Percentiles rank a stretch among this genome's conserved stretches.
phyloP scores from a whole-genome alignment of 2,113 vertebrate species.

The Cyanoliseus patagonus region DNA sequence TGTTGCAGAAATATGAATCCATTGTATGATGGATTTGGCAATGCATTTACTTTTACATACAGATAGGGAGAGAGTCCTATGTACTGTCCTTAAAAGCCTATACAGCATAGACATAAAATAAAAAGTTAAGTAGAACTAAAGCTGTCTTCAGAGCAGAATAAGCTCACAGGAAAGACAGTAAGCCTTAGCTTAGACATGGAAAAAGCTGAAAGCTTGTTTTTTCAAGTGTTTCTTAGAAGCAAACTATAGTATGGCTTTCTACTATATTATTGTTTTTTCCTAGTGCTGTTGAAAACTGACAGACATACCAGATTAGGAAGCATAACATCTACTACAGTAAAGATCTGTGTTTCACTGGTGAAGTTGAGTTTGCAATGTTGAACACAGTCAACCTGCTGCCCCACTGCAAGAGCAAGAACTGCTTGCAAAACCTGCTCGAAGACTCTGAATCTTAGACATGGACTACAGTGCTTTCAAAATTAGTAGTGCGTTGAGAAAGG shows the following conservation, averaged over 20 bases:
- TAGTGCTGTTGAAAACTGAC: neutral
- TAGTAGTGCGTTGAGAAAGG: neutral
- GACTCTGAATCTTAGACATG: neutral
- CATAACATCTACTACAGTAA: neutral
- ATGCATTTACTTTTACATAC: neutral
- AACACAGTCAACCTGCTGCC: neutral
- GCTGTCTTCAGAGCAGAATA: neutral
- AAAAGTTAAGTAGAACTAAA: neutral
- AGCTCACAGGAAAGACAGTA: neutral
- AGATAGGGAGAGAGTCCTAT: neutral
- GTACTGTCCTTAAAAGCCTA: neutral
- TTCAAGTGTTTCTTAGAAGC: neutral
- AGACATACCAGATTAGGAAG: neutral
- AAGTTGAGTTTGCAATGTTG: neutral
- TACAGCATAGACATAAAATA: neutral
- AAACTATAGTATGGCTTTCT: neutral
- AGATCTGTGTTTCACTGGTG: neutral
- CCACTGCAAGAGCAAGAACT: neutral
- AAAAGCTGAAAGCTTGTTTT: neutral
- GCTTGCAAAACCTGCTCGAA: neutral
- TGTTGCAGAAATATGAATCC: neutral
- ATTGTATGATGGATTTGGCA: neutral
- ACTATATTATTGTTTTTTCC: neutral
- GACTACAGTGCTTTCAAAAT: neutral
- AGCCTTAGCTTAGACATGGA: neutral